Base-by-base conservation (phyloP, 2,113 vertebrate species). In the Osmerus eperlanus region DNA sequence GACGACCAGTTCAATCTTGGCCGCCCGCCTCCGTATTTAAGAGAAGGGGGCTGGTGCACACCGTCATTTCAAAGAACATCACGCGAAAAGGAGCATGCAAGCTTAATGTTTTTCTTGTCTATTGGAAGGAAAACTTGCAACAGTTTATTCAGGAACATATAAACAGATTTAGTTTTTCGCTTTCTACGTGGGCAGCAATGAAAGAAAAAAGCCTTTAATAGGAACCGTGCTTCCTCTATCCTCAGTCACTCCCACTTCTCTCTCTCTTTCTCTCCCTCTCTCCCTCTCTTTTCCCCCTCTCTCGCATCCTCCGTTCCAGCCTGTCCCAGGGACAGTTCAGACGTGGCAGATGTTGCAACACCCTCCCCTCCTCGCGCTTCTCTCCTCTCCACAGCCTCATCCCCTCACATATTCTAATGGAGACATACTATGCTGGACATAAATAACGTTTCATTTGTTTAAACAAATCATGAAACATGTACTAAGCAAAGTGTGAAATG, bases 271-370 rank as follows among this genome's bases (percentile, higher is more conserved):
- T 21, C 60, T 2, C 13, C 13, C 60, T 68, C 25, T 18, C 75
- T 28, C 63, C n/a, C 23, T 77, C 78, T 29, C 73, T 79, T 81
- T 65, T 85, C 77, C 86, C 80, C 81, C 53, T 74, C 41, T 72
- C 52, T 56, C 23, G 55, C 60, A 51, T 41, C 16, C 41, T n/a
- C 29, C 75, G 56, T 21, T 70, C 56, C 64, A 12, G 78, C 75
- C 80, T 85, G 67, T 64, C 74, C 75, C 70, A 66, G 53, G 65
- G 69, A 41, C 62, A 58, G 65, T 36, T 71, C 58, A 76, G 78
- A 88, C 89, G 88, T 89, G 89, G 90, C 89, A 87, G 78, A 68
- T 73, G 79, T 79, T 72, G 80, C 80, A 84, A 71, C 2, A 53
- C 16, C 41, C n/a, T 56, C 61, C 61, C n/a, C 61, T 63, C 6